A percentile compares a stretch with the other conserved stretches of the same genome.
Evolutionary conservation across 2,113 vertebrate genomes (phyloP).

Genomic region (Spilogale gracilis): DNA sequence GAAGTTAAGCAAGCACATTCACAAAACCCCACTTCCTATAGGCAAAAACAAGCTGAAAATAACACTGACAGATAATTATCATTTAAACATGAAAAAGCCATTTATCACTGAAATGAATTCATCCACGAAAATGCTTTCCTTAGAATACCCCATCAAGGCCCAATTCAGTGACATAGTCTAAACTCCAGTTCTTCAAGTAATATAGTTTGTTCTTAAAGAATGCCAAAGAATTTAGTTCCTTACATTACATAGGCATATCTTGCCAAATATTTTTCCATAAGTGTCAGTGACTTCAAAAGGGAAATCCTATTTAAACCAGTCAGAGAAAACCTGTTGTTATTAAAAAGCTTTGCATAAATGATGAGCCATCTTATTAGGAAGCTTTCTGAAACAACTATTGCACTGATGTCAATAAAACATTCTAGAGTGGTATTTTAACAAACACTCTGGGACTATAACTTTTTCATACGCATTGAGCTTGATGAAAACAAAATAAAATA

Average conservation of each 20-base stretch:
- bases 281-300: conserved; percentile 25
- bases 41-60: not conserved
- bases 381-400: conserved; percentile 23
- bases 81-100: conserved; percentile 42
- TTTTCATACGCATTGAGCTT: not conserved
- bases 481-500: conserved; percentile 5
- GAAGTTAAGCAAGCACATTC: not conserved
- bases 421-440: conserved; percentile 15
- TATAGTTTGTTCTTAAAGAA: not conserved
- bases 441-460: not conserved
- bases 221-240: not conserved
- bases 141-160: not conserved
- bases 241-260: not conserved
- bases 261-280: not conserved
- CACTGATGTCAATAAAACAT: not conserved
- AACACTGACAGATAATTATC: conserved; percentile 25
- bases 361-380: not conserved
- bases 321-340: not conserved
- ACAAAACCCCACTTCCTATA: not conserved
- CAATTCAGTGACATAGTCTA: not conserved
- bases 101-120: not conserved
- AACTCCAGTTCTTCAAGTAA: not conserved
- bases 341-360: not conserved
- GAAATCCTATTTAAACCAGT: conserved; percentile 52
- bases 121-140: conserved; percentile 13